Evolutionary conservation across 2,113 vertebrate genomes (phyloP).

Genomic region (Prochilodus magdalenae): DNA sequence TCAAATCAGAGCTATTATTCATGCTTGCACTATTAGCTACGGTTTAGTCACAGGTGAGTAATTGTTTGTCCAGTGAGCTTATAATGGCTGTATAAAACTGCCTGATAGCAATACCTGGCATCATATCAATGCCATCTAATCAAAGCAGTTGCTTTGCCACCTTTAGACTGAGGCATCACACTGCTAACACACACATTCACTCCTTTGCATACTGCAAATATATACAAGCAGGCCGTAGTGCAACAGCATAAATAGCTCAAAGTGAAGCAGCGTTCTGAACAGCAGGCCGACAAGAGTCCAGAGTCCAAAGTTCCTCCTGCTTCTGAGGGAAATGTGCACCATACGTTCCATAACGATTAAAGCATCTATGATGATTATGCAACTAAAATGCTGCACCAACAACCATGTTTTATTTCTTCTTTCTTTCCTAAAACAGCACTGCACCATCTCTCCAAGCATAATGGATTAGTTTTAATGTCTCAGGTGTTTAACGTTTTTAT

Average conservation of each 20-base stretch:
- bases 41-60: too few species aligned
- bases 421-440: neutral
- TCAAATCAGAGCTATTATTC: too few species aligned
- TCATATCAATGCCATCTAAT: too few species aligned
- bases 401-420: neutral
- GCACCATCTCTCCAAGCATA: neutral
- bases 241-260: slow-evolving; percentile 16
- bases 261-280: neutral
- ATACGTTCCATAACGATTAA: neutral
- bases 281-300: neutral
- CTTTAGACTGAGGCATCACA: neutral
- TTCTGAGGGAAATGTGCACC: neutral
- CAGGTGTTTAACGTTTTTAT: neutral
- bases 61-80: too few species aligned
- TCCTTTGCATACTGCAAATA: neutral
- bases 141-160: too few species aligned
- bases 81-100: too few species aligned
- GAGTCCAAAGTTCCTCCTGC: neutral
- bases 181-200: neutral
- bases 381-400: neutral
- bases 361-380: neutral
- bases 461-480: neutral
- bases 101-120: too few species aligned
- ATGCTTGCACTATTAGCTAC: too few species aligned
- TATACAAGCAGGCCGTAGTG: neutral